Percentiles rank a stretch among this genome's conserved stretches.
Evolutionary conservation across 2,888 invertebrate genomes (phyloP).

Genomic region (Melanostoma mellinum): DNA sequence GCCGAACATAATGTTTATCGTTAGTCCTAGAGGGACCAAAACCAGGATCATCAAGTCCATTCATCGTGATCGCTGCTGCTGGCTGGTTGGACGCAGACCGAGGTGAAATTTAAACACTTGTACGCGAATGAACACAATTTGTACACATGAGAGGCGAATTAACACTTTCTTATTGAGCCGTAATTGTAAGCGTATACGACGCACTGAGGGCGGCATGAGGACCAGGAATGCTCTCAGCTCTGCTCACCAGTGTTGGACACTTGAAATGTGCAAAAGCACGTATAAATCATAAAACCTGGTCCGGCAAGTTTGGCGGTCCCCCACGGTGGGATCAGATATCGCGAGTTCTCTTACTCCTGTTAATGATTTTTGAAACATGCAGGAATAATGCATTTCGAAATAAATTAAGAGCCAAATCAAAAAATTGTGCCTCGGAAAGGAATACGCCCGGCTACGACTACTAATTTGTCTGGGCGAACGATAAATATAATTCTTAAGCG

Average conservation of each 20-base stretch:
- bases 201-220: conserved; percentile 29
- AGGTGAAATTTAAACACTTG: conserved; percentile 73
- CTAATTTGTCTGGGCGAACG: conserved; percentile 70
- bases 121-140: conserved; percentile 72
- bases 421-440: conserved; percentile 62
- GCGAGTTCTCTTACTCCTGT: conserved; percentile 70
- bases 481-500: conserved; percentile 73
- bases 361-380: conserved; percentile 73
- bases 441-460: conserved; percentile 66
- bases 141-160: conserved; percentile 73
- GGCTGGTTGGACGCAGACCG: background rate
- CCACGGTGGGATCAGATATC: conserved; percentile 73
- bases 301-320: conserved; percentile 57
- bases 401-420: conserved; percentile 72
- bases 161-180: conserved; percentile 73
- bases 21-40: conserved; percentile 22
- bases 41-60: conserved; percentile 10
- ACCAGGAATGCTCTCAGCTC: conserved; percentile 23
- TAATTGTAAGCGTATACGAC: conserved; percentile 63
- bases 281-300: conserved; percentile 68
- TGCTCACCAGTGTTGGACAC: conserved; percentile 49
- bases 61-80: conserved; percentile 41
- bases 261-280: conserved; percentile 60
- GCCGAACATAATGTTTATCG: conserved; percentile 31
- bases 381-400: conserved; percentile 70